Base-by-base conservation (phyloP, 2,797 vertebrate genomes). In the Semotilus atromaculatus region DNA sequence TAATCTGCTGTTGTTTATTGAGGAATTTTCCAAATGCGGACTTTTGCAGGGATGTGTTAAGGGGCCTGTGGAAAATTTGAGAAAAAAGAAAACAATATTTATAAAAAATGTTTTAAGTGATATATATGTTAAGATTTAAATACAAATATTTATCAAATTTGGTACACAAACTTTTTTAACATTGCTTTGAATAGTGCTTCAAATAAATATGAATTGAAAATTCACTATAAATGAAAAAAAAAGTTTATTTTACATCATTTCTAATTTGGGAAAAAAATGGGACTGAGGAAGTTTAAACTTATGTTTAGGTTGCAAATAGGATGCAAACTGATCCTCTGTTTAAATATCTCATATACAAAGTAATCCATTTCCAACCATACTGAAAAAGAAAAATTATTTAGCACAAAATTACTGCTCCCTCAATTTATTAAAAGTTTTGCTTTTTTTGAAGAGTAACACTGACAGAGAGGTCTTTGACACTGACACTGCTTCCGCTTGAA, bases 1-100 rank as follows among this genome's bases (percentile, higher is more conserved):
- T 60, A 18, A 60, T n/a, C n/a, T 81, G n/a, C n/a, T 29, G 38
- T 38, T 76, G 74, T 48, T 79, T 64, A 16, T 34, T 53, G 72
- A 74, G 26, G 26, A 34, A 21, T 48, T 8, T 21, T 73, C 43
- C 9, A 48, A 72, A 48, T 72, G 38, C 3, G n/a, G 36, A n/a
- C 36, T 23, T 5, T 18, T 72, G 14, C 14, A 45, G n/a, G n/a
- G 70, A 29, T 8, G 40, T 73, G 26, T 48, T n/a, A 40, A 2
- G 21, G 13, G 7, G 7, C 29, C 18, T 21, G 29, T 53, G 45
- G 19, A 74, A 45, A 29, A 71, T 71, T 16, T 71, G 23, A n/a
- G 38, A 26, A 43, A 68, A 34, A 48, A 45, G 0, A 45, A 16
- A 19, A 53, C 14, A 45, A 45, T 14, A 45, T 45, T 43, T 43